Percentiles rank a stretch among this genome's conserved stretches.
phyloP scores from a whole-genome alignment of 2,888 invertebrate genomes.

The Psylliodes chrysocephalus region DNA sequence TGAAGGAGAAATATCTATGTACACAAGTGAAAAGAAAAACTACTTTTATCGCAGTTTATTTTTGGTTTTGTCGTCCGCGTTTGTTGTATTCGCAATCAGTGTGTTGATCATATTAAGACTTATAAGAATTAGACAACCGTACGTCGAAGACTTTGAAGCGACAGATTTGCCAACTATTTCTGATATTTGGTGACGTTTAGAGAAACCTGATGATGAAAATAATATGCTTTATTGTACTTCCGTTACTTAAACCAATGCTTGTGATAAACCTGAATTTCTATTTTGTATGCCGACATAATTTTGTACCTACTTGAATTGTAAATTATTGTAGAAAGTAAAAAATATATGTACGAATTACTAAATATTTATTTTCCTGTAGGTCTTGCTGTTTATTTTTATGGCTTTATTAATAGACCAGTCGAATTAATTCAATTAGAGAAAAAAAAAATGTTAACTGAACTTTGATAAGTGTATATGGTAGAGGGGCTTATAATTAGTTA shows the following conservation, averaged over 20 bases:
- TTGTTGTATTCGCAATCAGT: conserved; percentile 64
- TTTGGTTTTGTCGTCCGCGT: conserved; percentile 5
- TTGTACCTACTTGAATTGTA: conserved; percentile 46
- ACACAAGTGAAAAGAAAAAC: conserved; percentile 53
- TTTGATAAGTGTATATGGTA: too few species aligned
- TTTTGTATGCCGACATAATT: conserved; percentile 53
- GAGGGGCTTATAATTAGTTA: too few species aligned
- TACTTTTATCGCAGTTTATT: conserved; percentile 12
- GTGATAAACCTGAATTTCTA: conserved; percentile 41
- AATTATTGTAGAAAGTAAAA: conserved; percentile 25
- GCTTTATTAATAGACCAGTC: too few species aligned
- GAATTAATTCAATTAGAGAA: too few species aligned
- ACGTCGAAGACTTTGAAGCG: conserved; percentile 70
- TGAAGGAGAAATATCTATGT: conserved; percentile 57
- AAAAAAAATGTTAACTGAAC: too few species aligned
- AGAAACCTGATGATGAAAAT: conserved; percentile 68
- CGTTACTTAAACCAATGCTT: conserved; percentile 52
- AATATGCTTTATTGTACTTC: conserved; percentile 58
- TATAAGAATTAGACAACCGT: conserved; percentile 56
- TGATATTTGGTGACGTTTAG: conserved; percentile 78
- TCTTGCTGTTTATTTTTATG: too few species aligned
- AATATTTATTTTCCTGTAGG: too few species aligned
- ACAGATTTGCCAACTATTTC: conserved; percentile 69
- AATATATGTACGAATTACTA: not conserved
- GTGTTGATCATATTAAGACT: conserved; percentile 64